Evolutionary conservation across 2,797 vertebrate species (phyloP).

Genomic region (Microctenopoma steveboyesi): DNA sequence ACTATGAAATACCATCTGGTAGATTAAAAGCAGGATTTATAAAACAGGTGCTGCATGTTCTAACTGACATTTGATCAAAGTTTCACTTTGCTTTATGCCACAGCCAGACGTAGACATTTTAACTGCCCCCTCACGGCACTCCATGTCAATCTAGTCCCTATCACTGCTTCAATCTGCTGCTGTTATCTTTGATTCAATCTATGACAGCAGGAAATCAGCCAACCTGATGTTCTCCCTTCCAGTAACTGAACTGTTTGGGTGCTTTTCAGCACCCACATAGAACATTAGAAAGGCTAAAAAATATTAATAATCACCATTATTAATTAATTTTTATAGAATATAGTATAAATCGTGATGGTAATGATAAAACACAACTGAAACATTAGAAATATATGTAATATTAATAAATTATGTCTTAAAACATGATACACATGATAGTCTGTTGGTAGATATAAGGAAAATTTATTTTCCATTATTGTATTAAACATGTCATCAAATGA

Average conservation of each 20-base stretch:
- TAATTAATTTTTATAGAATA: not conserved
- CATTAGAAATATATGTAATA: not conserved
- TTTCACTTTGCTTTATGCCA: slow-evolving; percentile 40
- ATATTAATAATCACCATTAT: not conserved
- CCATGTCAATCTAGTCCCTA: slow-evolving; percentile 53
- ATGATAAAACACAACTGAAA: not conserved
- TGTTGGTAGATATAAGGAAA: too few species aligned
- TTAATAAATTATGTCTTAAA: not conserved
- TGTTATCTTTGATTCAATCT: slow-evolving; percentile 33
- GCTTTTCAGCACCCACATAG: not conserved
- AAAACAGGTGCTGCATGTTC: not conserved
- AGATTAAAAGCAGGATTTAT: slow-evolving; percentile 19
- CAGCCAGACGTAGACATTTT: slow-evolving; percentile 33
- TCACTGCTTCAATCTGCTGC: slow-evolving; percentile 29
- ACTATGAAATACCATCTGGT: slow-evolving; percentile 6
- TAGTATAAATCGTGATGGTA: not conserved
- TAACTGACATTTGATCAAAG: slow-evolving; percentile 7
- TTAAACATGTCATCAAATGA: too few species aligned
- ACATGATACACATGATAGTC: too few species aligned
- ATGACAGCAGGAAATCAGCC: slow-evolving; percentile 10
- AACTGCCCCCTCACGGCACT: slow-evolving; percentile 30
- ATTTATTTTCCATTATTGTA: too few species aligned
- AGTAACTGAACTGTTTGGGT: not conserved
- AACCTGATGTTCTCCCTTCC: not conserved
- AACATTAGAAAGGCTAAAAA: not conserved